phyloP scores from a whole-genome alignment of 1,140 invertebrate species.

The Zaprionus lachaisei region DNA sequence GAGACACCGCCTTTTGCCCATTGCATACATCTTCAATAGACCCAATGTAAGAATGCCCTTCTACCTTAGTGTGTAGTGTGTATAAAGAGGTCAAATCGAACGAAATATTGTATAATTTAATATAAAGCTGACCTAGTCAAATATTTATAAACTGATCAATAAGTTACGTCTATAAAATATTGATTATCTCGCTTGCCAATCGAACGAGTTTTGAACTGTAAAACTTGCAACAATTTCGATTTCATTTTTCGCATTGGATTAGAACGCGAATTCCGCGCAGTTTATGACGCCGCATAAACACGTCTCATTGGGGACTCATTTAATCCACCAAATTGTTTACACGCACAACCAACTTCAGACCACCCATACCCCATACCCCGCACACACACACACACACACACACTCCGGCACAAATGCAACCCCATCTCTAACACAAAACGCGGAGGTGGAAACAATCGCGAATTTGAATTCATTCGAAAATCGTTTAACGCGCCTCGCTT shows the following conservation, averaged over 20 bases:
- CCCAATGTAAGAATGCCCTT: too few species aligned
- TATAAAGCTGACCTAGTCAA: not conserved
- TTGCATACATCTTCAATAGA: too few species aligned
- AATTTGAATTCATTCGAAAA: slow-evolving; percentile 81
- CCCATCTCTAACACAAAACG: slow-evolving; percentile 7
- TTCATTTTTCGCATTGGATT: slow-evolving; percentile 37
- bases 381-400: slow-evolving; percentile 3
- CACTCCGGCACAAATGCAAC: slow-evolving; percentile 18
- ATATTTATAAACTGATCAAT: too few species aligned
- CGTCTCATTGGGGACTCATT: slow-evolving; percentile 79
- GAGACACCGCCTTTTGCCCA: too few species aligned
- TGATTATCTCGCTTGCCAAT: not conserved
- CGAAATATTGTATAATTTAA: too few species aligned
- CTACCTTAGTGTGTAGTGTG: too few species aligned
- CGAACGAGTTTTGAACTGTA: not conserved
- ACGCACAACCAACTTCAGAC: slow-evolving; percentile 38
- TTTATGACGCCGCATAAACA: slow-evolving; percentile 77
- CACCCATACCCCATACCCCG: not conserved
- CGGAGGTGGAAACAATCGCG: slow-evolving; percentile 60
- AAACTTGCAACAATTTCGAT: slow-evolving; percentile 15
- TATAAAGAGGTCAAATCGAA: too few species aligned
- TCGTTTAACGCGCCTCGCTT: slow-evolving; percentile 69
- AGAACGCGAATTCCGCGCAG: slow-evolving; percentile 36
- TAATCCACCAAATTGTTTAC: slow-evolving; percentile 79
- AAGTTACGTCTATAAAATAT: not conserved